A percentile compares a stretch with the other conserved stretches of the same genome.
Evolutionary conservation across 2,113 vertebrate species (phyloP).

Genomic region (Ictalurus punctatus): DNA sequence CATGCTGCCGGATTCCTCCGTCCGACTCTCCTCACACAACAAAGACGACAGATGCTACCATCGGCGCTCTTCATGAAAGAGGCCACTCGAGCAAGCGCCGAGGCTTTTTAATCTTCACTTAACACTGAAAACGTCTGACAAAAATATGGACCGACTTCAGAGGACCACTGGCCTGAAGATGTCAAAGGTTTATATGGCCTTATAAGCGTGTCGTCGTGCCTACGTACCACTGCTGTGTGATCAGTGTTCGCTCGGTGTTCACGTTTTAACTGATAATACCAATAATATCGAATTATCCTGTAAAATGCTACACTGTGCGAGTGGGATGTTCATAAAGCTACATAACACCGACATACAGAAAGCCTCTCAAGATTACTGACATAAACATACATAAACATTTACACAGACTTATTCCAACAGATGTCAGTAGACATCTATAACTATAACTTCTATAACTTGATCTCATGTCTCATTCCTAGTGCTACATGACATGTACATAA

Average conservation of each 20-base stretch:
- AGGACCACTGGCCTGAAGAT: neutral
- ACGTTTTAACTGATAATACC: neutral
- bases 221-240: neutral
- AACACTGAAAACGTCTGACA: constrained; percentile 25
- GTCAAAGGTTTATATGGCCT: neutral
- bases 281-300: neutral
- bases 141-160: constrained; percentile 22
- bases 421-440: neutral
- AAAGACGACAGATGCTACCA: constrained; percentile 83
- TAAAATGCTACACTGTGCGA: constrained; percentile 2
- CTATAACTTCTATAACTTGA: neutral
- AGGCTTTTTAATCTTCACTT: constrained; percentile 53
- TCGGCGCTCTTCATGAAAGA: constrained; percentile 67
- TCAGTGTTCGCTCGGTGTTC: neutral
- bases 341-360: neutral
- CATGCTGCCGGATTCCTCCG: constrained; percentile 72
- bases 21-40: constrained; percentile 74
- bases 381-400: neutral
- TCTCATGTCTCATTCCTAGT: neutral
- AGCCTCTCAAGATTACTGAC: neutral
- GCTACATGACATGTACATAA: neutral
- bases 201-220: neutral
- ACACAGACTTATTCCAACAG: neutral
- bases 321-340: constrained; percentile 28
- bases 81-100: constrained; percentile 57